Conservation (phyloP, 2,797 vertebrate genomes). For the Artibeus lituratus region DNA sequence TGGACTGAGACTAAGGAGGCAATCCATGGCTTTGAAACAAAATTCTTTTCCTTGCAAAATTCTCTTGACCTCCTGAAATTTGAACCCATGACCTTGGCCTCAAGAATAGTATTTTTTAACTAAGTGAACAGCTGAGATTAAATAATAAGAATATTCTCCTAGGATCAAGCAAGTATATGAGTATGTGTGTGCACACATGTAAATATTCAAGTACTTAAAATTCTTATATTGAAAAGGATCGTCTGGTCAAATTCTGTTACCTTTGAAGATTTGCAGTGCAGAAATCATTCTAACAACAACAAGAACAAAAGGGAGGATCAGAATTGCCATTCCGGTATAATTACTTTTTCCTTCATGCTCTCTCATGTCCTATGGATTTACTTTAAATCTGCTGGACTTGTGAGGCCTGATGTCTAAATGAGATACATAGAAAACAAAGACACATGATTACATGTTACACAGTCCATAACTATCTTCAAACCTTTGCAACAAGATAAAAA, state of each 20-base stretch:
- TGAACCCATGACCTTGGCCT: constrained; percentile 26
- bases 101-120: not conserved
- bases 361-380: constrained; percentile 22
- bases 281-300: constrained; percentile 20
- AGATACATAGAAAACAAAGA: constrained; percentile 54
- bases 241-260: not conserved
- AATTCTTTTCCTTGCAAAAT: not conserved
- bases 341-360: constrained; percentile 45
- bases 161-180: not conserved
- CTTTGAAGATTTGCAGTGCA: constrained; percentile 8
- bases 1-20: not conserved
- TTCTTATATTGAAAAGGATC: not conserved
- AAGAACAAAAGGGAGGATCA: not conserved
- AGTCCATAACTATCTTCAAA: not conserved
- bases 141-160: constrained; percentile 8
- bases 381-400: constrained; percentile 40
- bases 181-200: not conserved
- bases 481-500: constrained; percentile 30
- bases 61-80: not conserved
- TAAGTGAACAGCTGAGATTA: not conserved
- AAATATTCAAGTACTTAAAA: not conserved
- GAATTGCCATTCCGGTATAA: constrained; percentile 50
- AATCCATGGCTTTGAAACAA: not conserved
- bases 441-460: not conserved
- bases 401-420: constrained; percentile 60